A percentile compares a stretch with the other conserved stretches of the same genome.
phyloP scores from a whole-genome alignment of 2,113 vertebrate species.

The Piprites chloris region DNA sequence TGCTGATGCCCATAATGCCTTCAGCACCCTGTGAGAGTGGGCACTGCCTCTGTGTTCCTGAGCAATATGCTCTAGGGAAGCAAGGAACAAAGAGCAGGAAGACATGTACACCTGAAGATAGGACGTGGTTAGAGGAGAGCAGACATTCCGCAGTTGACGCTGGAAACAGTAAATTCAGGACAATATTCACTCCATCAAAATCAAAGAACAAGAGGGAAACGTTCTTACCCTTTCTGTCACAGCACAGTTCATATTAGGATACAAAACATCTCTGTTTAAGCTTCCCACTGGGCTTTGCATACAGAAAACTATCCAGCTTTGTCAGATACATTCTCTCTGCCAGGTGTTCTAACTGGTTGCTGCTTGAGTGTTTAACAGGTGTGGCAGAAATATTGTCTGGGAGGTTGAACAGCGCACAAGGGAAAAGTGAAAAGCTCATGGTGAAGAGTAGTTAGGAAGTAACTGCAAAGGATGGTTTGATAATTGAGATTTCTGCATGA shows the following conservation, averaged over 20 bases:
- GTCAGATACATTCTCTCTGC: not conserved
- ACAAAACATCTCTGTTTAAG: not conserved
- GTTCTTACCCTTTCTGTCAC: not conserved
- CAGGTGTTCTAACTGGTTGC: not conserved
- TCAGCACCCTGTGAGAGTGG: not conserved
- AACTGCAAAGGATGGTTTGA: not conserved
- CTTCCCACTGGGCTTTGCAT: not conserved
- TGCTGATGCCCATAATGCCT: not conserved
- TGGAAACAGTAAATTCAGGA: not conserved
- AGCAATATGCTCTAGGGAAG: not conserved
- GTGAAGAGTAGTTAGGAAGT: not conserved
- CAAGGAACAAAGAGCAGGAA: not conserved
- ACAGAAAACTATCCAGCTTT: not conserved
- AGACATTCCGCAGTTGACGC: not conserved
- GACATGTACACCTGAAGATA: not conserved
- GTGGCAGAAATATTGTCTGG: not conserved
- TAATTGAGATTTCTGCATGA: not conserved
- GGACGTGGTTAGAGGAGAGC: not conserved
- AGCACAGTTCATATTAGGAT: not conserved
- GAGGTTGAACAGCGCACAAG: not conserved
- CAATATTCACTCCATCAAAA: not conserved
- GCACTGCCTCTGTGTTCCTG: not conserved
- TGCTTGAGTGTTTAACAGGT: not conserved
- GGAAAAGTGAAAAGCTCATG: not conserved
- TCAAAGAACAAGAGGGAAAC: not conserved